Evolutionary conservation across 2,888 invertebrate species (phyloP), one percentile per base, ranked within the genome.

Genomic region (Apomyelois bistriatella): DNA sequence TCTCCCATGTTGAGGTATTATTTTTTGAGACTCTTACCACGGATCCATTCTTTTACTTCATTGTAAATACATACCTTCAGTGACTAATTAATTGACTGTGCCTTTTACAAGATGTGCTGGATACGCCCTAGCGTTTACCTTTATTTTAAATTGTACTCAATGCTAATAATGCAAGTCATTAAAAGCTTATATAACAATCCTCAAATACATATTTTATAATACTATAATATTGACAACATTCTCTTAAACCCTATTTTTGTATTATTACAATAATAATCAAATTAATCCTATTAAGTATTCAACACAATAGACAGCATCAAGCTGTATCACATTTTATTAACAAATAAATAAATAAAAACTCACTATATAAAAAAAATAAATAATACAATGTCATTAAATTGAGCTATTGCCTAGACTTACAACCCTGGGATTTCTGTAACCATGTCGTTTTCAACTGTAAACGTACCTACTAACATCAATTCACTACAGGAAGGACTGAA

Each of bases 331-430:
- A 82, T 79, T 79, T 80, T 65, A 75, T 68, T 74, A 77, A 79
- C 66, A 76, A 76, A 79, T 53, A 81, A 79, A 76, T 76, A 80
- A 82, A 85, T 80, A 83, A 81, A 79, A 76, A 77, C 8, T 70
- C 68, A 68, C 71, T 72, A 69, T 79, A 72, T 68, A 76, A 79
- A 76, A 22, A 78, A 72, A 82, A 70, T 72, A n/a, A n/a, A 76
- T 69, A 72, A 70, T 74, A 83, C 78, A 82, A 69, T 70, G 67
- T 68, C 66, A 67, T 72, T 66, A 73, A 79, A 85, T 82, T 85
- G 83, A 88, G 86, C 86, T 90, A 88, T 87, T 83, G 82, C 73
- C 84, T 89, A 87, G 71, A 81, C 82, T 75, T 82, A 84, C 88
- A 89, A 90, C 89, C 89, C 87, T 75, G 82, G 87, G 85, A 85